Evolutionary conservation across 2,797 vertebrate species (phyloP).

Genomic region (Benthosema pterotum): DNA sequence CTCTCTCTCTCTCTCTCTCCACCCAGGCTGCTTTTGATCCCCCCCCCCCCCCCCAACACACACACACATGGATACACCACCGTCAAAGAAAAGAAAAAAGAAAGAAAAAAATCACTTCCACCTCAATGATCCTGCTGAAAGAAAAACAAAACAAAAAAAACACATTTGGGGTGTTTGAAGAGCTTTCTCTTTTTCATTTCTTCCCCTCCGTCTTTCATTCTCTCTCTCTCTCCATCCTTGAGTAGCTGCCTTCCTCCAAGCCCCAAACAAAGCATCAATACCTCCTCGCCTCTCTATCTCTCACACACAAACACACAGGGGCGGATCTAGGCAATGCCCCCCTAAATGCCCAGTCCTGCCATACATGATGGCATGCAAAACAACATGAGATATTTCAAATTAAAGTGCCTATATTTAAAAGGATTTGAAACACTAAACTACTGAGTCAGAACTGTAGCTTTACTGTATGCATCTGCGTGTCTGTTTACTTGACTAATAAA

Average conservation of each 20-base stretch:
- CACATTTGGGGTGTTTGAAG: constrained; percentile 42
- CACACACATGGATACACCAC: background rate
- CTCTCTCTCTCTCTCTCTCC: too few relatives aligned
- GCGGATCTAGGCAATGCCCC: too few relatives aligned
- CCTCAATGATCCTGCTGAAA: constrained; percentile 62
- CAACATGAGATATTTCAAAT: too few relatives aligned
- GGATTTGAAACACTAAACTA: too few relatives aligned
- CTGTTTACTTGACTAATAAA: too few relatives aligned
- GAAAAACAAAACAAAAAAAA: constrained; percentile 58
- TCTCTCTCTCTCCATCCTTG: constrained; percentile 23
- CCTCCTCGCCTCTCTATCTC: constrained; percentile 30
- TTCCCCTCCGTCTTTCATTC: constrained; percentile 11
- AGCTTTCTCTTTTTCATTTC: constrained; percentile 27
- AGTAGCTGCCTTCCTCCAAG: constrained; percentile 53
- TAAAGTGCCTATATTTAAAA: too few relatives aligned
- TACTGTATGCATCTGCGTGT: too few relatives aligned
- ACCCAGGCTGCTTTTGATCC: constrained; percentile 72
- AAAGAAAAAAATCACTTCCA: constrained; percentile 62
- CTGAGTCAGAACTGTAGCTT: too few relatives aligned
- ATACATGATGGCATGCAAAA: too few relatives aligned
- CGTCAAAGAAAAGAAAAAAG: constrained; percentile 15
- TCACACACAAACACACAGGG: too few relatives aligned
- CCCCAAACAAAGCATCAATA: constrained; percentile 43
- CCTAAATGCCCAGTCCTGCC: too few relatives aligned
- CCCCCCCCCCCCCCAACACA: constrained; percentile 31